Evolutionary conservation across 2,888 invertebrate species (phyloP).

Genomic region (Pammene aurita): DNA sequence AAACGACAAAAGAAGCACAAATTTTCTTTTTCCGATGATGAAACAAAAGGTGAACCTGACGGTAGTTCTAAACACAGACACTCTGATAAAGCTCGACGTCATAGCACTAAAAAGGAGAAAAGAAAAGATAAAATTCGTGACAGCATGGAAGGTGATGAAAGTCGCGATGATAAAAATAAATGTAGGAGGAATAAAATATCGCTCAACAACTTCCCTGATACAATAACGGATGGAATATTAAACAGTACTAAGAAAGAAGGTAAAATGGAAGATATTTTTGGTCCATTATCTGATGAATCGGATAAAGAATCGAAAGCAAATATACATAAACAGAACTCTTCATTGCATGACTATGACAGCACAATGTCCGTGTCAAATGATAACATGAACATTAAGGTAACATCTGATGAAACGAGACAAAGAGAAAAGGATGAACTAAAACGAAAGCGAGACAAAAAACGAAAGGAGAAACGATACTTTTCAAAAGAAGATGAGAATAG

Average conservation of each 20-base stretch:
- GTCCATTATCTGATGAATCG: slow-evolving; percentile 91
- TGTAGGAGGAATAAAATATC: slow-evolving; percentile 83
- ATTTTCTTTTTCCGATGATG: slow-evolving; percentile 84
- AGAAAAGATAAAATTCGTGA: slow-evolving; percentile 83
- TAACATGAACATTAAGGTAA: slow-evolving; percentile 46
- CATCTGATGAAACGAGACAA: slow-evolving; percentile 61
- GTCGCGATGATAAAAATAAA: slow-evolving; percentile 82
- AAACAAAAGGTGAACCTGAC: slow-evolving; percentile 71
- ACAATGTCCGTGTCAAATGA: slow-evolving; percentile 49
- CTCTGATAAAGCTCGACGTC: slow-evolving; percentile 79
- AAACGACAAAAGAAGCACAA: slow-evolving; percentile 93
- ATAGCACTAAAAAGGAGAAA: slow-evolving; percentile 84
- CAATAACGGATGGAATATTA: slow-evolving; percentile 56
- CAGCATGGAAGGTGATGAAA: slow-evolving; percentile 74
- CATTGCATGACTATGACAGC: slow-evolving; percentile 55
- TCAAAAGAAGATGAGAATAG: slow-evolving; percentile 89
- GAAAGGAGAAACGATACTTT: slow-evolving; percentile 84
- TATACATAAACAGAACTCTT: slow-evolving; percentile 58
- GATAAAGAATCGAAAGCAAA: slow-evolving; percentile 62
- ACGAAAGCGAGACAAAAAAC: slow-evolving; percentile 85
- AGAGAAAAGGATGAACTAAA: slow-evolving; percentile 80
- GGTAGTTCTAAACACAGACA: slow-evolving; percentile 70
- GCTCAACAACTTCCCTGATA: slow-evolving; percentile 58
- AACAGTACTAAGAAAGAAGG: slow-evolving; percentile 85
- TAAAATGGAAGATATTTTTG: slow-evolving; percentile 95